phyloP scores from a whole-genome alignment of 1,140 invertebrate species.

The Bombyx mandarina region DNA sequence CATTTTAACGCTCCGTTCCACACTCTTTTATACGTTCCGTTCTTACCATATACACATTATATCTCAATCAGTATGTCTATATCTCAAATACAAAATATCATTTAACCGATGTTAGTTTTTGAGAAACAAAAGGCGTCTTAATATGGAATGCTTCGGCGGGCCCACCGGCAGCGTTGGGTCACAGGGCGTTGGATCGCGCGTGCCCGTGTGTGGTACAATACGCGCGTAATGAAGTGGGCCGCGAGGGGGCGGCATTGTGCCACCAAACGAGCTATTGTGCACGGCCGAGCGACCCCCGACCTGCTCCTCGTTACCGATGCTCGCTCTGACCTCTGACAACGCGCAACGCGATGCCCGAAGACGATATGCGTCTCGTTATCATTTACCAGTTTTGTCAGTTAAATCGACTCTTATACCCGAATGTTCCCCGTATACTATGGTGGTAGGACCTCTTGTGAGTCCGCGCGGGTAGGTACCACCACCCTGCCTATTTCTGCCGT shows the following conservation, averaged over 20 bases:
- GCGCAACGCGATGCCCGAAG: not conserved
- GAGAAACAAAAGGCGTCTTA: constrained; percentile 24
- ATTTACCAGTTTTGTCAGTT: not conserved
- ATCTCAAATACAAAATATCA: too few relatives aligned
- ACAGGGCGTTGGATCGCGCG: constrained; percentile 22
- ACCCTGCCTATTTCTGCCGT: too few relatives aligned
- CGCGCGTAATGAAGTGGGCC: constrained; percentile 65
- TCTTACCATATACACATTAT: too few relatives aligned
- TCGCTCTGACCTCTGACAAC: not conserved
- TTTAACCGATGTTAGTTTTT: not conserved
- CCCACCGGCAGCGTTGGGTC: constrained; percentile 38
- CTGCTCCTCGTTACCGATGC: constrained; percentile 41
- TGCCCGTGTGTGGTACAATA: constrained; percentile 41
- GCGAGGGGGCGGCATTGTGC: constrained; percentile 59
- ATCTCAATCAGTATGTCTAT: too few relatives aligned
- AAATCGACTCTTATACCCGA: too few relatives aligned
- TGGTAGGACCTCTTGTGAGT: too few relatives aligned
- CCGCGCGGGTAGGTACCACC: too few relatives aligned
- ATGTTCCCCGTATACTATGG: too few relatives aligned
- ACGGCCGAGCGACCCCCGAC: constrained; percentile 33
- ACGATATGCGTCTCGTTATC: constrained; percentile 10
- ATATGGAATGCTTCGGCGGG: constrained; percentile 27
- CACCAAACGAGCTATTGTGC: constrained; percentile 57
- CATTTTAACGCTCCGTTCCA: too few relatives aligned
- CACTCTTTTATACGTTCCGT: too few relatives aligned